Evolutionary conservation across 2,113 vertebrate species (phyloP).

Genomic region (Trochalopteron elliotii): DNA sequence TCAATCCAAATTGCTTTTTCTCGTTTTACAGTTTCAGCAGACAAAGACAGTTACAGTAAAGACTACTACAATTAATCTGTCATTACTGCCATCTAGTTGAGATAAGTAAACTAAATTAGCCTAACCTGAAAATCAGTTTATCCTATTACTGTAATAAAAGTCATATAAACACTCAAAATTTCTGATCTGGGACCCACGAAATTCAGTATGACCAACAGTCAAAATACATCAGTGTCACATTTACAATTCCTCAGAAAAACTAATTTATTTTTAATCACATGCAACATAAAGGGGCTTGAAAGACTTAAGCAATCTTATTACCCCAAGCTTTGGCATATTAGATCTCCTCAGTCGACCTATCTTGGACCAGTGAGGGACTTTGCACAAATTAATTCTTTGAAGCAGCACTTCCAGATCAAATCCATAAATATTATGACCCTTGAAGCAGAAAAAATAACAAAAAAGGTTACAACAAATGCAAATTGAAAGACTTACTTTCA

Average conservation of each 20-base stretch:
- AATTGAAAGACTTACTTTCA: slow-evolving; percentile 72
- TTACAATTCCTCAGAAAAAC: slow-evolving; percentile 1
- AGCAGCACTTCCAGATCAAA: slow-evolving; percentile 97
- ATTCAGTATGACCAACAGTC: slow-evolving; percentile 46
- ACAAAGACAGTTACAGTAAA: slow-evolving; percentile 53
- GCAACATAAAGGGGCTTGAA: slow-evolving; percentile 20
- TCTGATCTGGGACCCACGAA: slow-evolving; percentile 13
- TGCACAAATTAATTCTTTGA: slow-evolving; percentile 90
- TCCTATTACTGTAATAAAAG: slow-evolving; percentile 50
- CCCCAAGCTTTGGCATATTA: slow-evolving; percentile 96
- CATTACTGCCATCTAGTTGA: slow-evolving; percentile 45
- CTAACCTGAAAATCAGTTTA: slow-evolving; percentile 59
- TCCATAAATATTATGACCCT: slow-evolving; percentile 98
- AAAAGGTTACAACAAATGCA: slow-evolving; percentile 69
- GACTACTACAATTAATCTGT: slow-evolving; percentile 65
- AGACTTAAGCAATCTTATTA: slow-evolving; percentile 72
- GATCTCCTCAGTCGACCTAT: slow-evolving; percentile 91
- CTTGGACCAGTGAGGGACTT: slow-evolving; percentile 97
- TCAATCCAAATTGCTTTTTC: slow-evolving; percentile 54
- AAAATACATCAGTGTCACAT: slow-evolving; percentile 45
- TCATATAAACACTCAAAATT: slow-evolving; percentile 40
- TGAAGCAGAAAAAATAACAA: slow-evolving; percentile 65
- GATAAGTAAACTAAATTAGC: slow-evolving; percentile 62
- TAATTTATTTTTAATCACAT: slow-evolving; percentile 56
- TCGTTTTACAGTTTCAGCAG: slow-evolving; percentile 37